Conservation (phyloP, 2,888 invertebrate genomes). For the Sinhomidia bicolor region DNA sequence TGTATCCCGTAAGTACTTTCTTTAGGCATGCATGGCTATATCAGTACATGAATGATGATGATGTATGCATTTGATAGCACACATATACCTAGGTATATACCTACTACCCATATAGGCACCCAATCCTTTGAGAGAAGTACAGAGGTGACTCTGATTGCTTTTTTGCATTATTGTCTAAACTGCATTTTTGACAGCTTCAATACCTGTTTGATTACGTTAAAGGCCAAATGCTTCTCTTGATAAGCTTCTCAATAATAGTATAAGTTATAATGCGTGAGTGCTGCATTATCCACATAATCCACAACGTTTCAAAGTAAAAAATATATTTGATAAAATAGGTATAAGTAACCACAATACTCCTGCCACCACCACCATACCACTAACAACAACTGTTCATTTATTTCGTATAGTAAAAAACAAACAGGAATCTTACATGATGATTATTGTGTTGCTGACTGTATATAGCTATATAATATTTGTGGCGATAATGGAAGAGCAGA, state of each 20-base stretch:
- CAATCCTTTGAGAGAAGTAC: neutral
- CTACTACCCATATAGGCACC: too few species aligned
- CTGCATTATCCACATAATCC: constrained; percentile 1
- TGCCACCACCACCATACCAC: too few species aligned
- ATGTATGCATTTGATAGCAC: neutral
- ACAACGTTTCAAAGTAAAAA: neutral
- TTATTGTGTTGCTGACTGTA: too few species aligned
- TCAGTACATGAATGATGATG: constrained; percentile 27
- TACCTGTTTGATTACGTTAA: constrained; percentile 68
- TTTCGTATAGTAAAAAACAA: neutral
- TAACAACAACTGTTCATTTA: neutral
- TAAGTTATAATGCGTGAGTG: neutral
- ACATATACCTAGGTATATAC: too few species aligned
- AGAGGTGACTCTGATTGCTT: constrained; percentile 55
- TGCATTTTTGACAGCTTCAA: constrained; percentile 70
- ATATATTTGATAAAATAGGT: neutral
- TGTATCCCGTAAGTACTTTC: neutral
- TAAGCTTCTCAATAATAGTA: constrained; percentile 1
- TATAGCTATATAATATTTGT: neutral
- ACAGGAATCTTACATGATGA: too few species aligned
- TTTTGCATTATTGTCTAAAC: constrained; percentile 61
- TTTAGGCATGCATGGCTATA: too few species aligned
- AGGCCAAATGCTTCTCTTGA: constrained; percentile 54
- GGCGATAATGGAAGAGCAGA: neutral
- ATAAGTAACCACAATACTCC: neutral